Base-by-base conservation (phyloP, 2,113 vertebrate species). In the Gadus macrocephalus region DNA sequence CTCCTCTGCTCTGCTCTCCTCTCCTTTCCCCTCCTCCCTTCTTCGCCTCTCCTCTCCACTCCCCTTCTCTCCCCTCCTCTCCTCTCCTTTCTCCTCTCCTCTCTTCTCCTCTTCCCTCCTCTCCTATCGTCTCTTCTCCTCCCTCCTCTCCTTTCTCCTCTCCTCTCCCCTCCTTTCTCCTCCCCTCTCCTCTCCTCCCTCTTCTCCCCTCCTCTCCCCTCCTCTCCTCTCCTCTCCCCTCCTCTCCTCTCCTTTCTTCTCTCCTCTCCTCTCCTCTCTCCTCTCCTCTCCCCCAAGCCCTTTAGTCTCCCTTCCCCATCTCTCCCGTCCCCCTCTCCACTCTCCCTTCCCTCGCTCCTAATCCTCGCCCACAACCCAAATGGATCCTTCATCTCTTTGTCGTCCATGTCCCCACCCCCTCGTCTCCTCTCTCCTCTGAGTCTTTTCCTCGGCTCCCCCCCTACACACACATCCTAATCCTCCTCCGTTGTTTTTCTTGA, bases 1-100 rank as follows among this genome's bases (percentile, higher is more conserved):
- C 64, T 66, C 63, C 68, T 42, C 15, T 60, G 11, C 56, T 28
- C 25, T 20, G 35, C 58, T 20, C 62, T 55, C 60, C 25, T 65
- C 68, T 5, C 22, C 27, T 38, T 9, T 49, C 17, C 6, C 16
- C 42, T 42, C 5, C 49, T 19, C 70, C 5, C 58, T 35, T 28
- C 35, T 17, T 15, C 49, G 9, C 22, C 9, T 11, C 35, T 19
- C 64, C 25, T 20, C 53, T 56, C n/a, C 35, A 62, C 6, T 55
- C 27, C 20, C 20, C 20, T 20, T 20, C 20, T 20, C 20, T 20
- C 20, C 20, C 20, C 20, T 20, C 20, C 20, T 20, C 20, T 20
- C 20, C 20, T 20, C 20, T 20, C 20, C 20, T 20, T 20, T n/a
- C 17, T 53, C n/a, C 20, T 20, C 20, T 20, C 20, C 20, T 20